Evolutionary conservation across 2,113 vertebrate genomes (phyloP).

Genomic region (Elaphurus davidianus): DNA sequence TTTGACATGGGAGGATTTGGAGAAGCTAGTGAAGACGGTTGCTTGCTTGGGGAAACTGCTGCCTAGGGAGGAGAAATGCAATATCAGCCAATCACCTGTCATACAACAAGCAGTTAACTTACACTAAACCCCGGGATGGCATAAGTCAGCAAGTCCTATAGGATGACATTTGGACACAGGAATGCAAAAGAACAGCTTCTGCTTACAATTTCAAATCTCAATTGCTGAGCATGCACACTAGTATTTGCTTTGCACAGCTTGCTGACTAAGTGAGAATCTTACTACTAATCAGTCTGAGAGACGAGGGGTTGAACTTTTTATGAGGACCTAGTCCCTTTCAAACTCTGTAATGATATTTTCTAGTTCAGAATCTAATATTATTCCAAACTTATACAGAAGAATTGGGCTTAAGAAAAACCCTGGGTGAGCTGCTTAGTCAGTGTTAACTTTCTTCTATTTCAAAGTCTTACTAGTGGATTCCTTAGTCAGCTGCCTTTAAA

Average conservation of each 20-base stretch:
- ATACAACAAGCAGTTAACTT: conserved; percentile 70
- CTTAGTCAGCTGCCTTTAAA: neutral
- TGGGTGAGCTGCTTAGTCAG: neutral
- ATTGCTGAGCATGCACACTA: conserved; percentile 80
- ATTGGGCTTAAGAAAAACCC: conserved; percentile 28
- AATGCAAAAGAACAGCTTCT: conserved; percentile 80
- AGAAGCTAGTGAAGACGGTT: conserved; percentile 75
- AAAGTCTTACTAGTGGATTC: neutral
- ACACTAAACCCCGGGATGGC: conserved; percentile 74
- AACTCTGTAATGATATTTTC: conserved; percentile 8
- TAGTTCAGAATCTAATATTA: neutral
- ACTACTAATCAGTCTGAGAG: conserved; percentile 15
- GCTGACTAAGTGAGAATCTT: conserved; percentile 77
- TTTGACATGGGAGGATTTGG: conserved; percentile 73
- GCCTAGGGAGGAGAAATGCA: conserved; percentile 75
- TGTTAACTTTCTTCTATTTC: conserved; percentile 17
- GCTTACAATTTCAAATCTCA: conserved; percentile 81
- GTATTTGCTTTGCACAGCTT: conserved; percentile 75
- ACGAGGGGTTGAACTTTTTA: conserved; percentile 4
- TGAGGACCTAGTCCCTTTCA: neutral
- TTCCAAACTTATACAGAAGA: neutral
- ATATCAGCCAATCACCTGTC: conserved; percentile 72
- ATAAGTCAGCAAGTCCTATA: conserved; percentile 82
- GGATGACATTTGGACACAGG: conserved; percentile 75
- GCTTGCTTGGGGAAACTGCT: conserved; percentile 75